Evolutionary conservation across 2,113 vertebrate genomes (phyloP).

Genomic region (Xenotilapia caudafasciata): DNA sequence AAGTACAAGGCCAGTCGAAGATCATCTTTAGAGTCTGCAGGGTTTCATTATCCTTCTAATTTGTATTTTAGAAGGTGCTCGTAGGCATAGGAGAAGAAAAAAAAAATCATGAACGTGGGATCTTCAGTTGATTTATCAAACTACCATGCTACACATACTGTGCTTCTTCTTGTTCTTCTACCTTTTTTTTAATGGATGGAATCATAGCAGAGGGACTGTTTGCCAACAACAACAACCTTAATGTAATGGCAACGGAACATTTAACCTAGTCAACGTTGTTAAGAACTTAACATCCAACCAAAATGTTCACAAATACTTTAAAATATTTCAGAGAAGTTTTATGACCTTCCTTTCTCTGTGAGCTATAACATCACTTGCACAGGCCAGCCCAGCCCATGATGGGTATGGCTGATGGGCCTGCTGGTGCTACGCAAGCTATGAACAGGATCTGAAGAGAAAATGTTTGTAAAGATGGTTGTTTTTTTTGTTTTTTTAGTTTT

Average conservation of each 20-base stretch:
- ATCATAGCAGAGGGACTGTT: background rate
- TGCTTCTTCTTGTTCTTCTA: background rate
- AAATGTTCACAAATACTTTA: background rate
- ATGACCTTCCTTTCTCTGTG: slow-evolving; percentile 45
- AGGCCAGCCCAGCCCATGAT: background rate
- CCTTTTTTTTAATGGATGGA: background rate
- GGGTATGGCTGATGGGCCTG: background rate
- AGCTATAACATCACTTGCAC: slow-evolving; percentile 33
- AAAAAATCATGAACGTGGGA: background rate
- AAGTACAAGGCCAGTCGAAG: background rate
- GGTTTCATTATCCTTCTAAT: background rate
- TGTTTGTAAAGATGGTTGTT: background rate
- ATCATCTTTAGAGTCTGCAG: background rate
- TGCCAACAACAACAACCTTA: background rate
- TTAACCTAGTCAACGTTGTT: background rate
- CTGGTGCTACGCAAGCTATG: slow-evolving; percentile 69
- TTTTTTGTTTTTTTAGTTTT: background rate
- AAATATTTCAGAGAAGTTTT: background rate
- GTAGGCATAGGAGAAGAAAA: background rate
- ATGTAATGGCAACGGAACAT: background rate
- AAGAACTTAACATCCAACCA: background rate
- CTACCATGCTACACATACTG: background rate
- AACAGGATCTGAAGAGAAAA: slow-evolving; percentile 75
- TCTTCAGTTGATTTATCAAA: background rate
- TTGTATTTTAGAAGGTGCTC: background rate